These are phyloP conservation scores for Anorthoa munda DNA, from an alignment of 2,888 invertebrate genomes.

Conservation along the genomic window DNA sequence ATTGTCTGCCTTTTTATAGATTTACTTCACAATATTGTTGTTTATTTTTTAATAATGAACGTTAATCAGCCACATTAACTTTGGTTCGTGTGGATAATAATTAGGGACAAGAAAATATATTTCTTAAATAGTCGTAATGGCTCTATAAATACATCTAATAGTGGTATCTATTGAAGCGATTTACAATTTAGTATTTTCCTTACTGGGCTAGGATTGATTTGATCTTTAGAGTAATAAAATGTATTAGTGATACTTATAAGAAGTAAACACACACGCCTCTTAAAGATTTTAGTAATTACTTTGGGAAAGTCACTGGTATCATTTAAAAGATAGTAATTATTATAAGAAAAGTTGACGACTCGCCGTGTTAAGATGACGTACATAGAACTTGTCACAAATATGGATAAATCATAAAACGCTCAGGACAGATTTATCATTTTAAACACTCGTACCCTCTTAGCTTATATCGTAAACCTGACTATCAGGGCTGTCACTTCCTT, in stretches of 20 bases:
- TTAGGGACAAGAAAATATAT: slow-evolving; percentile 5
- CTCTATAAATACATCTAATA: slow-evolving; percentile 18
- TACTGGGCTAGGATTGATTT: background rate
- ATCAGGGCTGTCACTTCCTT: slow-evolving; percentile 37
- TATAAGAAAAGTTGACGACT: slow-evolving; percentile 7
- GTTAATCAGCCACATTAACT: slow-evolving; percentile 46
- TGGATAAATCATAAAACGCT: slow-evolving; percentile 60
- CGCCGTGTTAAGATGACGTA: slow-evolving; percentile 13
- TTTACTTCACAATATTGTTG: slow-evolving; percentile 68
- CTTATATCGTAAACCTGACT: slow-evolving; percentile 49
- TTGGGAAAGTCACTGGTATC: background rate
- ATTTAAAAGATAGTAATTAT: slow-evolving; percentile 2
- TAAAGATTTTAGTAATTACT: background rate
- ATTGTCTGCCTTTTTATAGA: slow-evolving; percentile 73
- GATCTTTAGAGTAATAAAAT: background rate
- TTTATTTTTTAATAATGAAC: slow-evolving; percentile 58
- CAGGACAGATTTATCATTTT: slow-evolving; percentile 60
- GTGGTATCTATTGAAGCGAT: background rate
- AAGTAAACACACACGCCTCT: background rate
- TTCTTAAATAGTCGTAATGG: slow-evolving; percentile 32
- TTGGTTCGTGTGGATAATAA: slow-evolving; percentile 22
- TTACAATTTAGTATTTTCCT: slow-evolving; percentile 23
- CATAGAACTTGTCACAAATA: slow-evolving; percentile 50
- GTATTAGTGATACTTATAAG: background rate
- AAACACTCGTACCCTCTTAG: slow-evolving; percentile 41